These are phyloP conservation scores for Charaxes varanes DNA, from an alignment of 1,140 invertebrate genomes.

Conservation along the genomic window DNA sequence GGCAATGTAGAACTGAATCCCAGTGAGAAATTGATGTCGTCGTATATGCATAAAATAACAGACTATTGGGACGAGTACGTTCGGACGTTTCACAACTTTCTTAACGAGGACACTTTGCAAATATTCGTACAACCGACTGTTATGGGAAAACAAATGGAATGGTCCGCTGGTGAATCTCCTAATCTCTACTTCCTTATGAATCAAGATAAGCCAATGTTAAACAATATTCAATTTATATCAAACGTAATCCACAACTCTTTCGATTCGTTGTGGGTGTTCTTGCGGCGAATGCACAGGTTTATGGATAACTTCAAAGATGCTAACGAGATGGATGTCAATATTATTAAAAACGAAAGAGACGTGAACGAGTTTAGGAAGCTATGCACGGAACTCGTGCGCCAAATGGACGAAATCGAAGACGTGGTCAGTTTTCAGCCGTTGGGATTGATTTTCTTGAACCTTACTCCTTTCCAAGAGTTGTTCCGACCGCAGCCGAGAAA, in stretches of 20 bases:
- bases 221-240: slow-evolving; percentile 71
- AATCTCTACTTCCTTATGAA: slow-evolving; percentile 78
- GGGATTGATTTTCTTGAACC: slow-evolving; percentile 82
- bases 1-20: slow-evolving; percentile 74
- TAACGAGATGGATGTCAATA: slow-evolving; percentile 75
- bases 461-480: slow-evolving; percentile 81
- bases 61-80: slow-evolving; percentile 77
- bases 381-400: slow-evolving; percentile 76
- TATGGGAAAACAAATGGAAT: slow-evolving; percentile 82
- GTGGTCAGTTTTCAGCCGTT: slow-evolving; percentile 77
- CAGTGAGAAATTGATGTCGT: slow-evolving; percentile 68
- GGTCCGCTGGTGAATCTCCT: slow-evolving; percentile 79
- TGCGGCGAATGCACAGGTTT: slow-evolving; percentile 79
- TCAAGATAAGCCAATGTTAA: slow-evolving; percentile 76
- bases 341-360: slow-evolving; percentile 71
- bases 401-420: slow-evolving; percentile 76
- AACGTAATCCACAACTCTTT: slow-evolving; percentile 77
- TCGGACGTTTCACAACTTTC: slow-evolving; percentile 74
- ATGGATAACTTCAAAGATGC: slow-evolving; percentile 83
- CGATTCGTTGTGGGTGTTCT: slow-evolving; percentile 77
- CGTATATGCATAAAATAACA: slow-evolving; percentile 73
- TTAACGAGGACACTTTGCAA: slow-evolving; percentile 68
- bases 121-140: slow-evolving; percentile 80
- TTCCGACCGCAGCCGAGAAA: slow-evolving; percentile 80
- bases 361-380: slow-evolving; percentile 75